Evolutionary conservation across 2,888 invertebrate species (phyloP).

Genomic region (Archaeoteleia sp.): DNA sequence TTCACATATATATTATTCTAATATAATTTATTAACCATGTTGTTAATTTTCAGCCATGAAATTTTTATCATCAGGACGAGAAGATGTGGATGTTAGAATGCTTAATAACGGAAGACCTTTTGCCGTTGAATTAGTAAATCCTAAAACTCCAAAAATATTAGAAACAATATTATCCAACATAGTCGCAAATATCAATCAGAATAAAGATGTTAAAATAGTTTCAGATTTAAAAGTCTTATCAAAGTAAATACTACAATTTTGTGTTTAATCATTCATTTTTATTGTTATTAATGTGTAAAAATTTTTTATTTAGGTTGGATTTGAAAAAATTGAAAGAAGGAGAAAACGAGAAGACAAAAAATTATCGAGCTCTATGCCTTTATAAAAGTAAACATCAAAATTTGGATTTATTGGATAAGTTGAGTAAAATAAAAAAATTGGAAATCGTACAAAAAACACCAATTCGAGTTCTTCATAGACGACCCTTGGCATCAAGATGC

Average conservation of each 20-base stretch:
- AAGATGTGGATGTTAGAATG: conserved; percentile 98
- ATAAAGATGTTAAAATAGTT: conserved; percentile 77
- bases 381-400: conserved; percentile 74
- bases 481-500: conserved; percentile 83
- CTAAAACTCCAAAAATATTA: conserved; percentile 77
- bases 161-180: conserved; percentile 77
- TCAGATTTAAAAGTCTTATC: conserved; percentile 81
- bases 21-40: not conserved
- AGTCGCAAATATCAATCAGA: conserved; percentile 79
- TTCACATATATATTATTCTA: conserved; percentile 6
- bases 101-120: conserved; percentile 95
- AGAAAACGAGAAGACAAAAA: conserved; percentile 91
- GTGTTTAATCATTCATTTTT: no score
- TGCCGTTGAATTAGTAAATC: conserved; percentile 88
- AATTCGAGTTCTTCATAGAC: conserved; percentile 90
- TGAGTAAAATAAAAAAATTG: conserved; percentile 77
- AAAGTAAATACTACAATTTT: no score
- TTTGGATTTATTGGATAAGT: conserved; percentile 76
- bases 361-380: conserved; percentile 88
- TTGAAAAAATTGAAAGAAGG: conserved; percentile 86
- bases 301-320: conserved; percentile 79
- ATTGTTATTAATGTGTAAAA: no score
- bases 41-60: conserved; percentile 76
- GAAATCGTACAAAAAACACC: conserved; percentile 89
- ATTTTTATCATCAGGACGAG: conserved; percentile 94